Base-by-base conservation (phyloP, 1,140 invertebrate species). In the Penaeus vannamei region DNA sequence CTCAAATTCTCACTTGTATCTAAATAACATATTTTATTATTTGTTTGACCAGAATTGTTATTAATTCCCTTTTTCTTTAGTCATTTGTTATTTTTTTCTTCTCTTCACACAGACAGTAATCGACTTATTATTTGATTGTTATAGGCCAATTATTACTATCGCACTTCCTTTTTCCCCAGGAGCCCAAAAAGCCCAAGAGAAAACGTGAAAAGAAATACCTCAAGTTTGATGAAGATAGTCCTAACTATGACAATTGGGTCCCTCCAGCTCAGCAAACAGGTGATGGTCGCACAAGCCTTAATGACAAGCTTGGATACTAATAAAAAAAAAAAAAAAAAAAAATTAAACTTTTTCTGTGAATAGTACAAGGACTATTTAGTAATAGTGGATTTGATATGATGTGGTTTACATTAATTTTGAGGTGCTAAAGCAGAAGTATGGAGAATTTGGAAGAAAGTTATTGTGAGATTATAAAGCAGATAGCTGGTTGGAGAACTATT, bases 281-380 rank as follows among this genome's bases (percentile, higher is more conserved):
- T 7, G 96, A 97, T 94, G 97, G 97, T 22, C 94, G 95, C 92
- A 97, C 96, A 36, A 95, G 93, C 92, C 94, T 97, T 32, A 97
- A 97, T 93, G 96, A 96, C 36, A 97, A 97, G 94, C 96, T 95
- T 92, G 97, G 97, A 36, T 97, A 97, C 93, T 97, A 91, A 93
- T 53, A 1, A 53, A 14, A 53, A 53, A 53, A 14, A 10, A 10
- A 1, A 53, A 14, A 53, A 53, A 53, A 14, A 10, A 10, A 12
- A 1, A 10, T 53, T 12, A 10, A 53, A 14, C 8, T 10, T 53
- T 17, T 53, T 17, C 53, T 53, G 53, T 7, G 53, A 53, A 53
- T 53, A 53, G 53, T 53, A 53, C 53, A 53, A 53, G 53, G 17
- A 53, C 53, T 53, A 53, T 53, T 53, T 14, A 53, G 53, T 14